Percentiles rank a stretch among this genome's conserved stretches.
phyloP scores from a whole-genome alignment of 2,113 vertebrate genomes.

The Cnemophilus loriae region DNA sequence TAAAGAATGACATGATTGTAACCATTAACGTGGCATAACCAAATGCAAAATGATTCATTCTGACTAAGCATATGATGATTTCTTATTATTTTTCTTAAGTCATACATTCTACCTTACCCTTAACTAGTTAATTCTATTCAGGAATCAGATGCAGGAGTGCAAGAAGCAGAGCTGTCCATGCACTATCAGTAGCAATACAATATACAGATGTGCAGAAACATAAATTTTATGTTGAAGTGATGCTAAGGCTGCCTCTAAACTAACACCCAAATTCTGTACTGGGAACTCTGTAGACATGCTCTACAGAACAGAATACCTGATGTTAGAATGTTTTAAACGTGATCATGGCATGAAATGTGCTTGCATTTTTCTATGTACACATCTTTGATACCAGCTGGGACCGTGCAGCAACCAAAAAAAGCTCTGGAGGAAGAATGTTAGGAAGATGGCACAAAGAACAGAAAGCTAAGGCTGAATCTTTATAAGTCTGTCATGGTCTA shows the following conservation, averaged over 20 bases:
- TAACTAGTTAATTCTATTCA: neutral
- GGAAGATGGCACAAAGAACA: neutral
- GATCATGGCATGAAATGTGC: neutral
- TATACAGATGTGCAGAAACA: neutral
- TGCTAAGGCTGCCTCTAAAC: neutral
- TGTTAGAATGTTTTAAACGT: neutral
- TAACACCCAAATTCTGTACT: neutral
- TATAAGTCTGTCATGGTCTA: neutral
- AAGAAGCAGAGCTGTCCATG: neutral
- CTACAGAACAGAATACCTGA: neutral
- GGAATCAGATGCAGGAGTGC: neutral
- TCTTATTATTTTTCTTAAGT: neutral
- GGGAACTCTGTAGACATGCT: neutral
- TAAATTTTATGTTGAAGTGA: neutral
- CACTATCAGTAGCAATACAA: neutral
- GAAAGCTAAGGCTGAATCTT: neutral
- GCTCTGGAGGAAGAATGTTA: neutral
- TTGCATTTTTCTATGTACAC: neutral
- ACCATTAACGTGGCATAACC: neutral
- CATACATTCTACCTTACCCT: neutral
- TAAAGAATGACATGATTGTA: neutral
- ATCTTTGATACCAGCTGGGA: neutral
- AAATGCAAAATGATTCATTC: conserved; percentile 8
- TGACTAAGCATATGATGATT: conserved; percentile 1
- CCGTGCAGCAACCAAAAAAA: neutral